phyloP scores from a whole-genome alignment of 1,140 invertebrate genomes.

The Panonychus citri region DNA sequence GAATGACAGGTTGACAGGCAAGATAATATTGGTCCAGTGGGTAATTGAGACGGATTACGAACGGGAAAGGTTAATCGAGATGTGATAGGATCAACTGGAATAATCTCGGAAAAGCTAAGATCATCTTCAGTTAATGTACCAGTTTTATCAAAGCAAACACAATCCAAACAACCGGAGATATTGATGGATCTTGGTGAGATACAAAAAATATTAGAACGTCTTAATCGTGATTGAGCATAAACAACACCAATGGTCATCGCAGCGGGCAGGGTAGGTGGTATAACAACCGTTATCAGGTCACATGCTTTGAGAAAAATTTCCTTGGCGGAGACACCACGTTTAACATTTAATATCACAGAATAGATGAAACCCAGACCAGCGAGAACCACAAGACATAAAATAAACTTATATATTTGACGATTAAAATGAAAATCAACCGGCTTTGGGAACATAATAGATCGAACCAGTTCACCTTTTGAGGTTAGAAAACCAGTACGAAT shows the following conservation, averaged over 20 bases:
- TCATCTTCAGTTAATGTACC: slow-evolving; percentile 86
- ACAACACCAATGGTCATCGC: slow-evolving; percentile 77
- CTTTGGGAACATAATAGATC: slow-evolving; percentile 35
- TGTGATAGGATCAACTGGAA: slow-evolving; percentile 29
- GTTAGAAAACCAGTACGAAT: slow-evolving; percentile 32
- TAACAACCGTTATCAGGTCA: slow-evolving; percentile 81
- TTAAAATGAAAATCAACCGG: slow-evolving; percentile 35
- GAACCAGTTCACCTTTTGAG: slow-evolving; percentile 34
- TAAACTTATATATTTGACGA: slow-evolving; percentile 31
- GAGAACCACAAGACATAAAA: slow-evolving; percentile 22
- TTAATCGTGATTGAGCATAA: slow-evolving; percentile 55
- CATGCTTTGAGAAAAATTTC: slow-evolving; percentile 32
- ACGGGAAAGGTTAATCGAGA: slow-evolving; percentile 1
- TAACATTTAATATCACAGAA: slow-evolving; percentile 16
- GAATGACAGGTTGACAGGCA: slow-evolving; percentile 57
- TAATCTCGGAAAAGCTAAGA: slow-evolving; percentile 65
- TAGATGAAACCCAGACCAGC: slow-evolving; percentile 23
- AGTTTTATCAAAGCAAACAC: slow-evolving; percentile 91
- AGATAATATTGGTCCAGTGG: slow-evolving; percentile 18
- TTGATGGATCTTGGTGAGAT: slow-evolving; percentile 73
- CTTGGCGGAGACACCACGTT: slow-evolving; percentile 14
- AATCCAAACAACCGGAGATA: slow-evolving; percentile 71
- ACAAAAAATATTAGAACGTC: slow-evolving; percentile 58
- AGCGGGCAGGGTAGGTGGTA: slow-evolving; percentile 74
- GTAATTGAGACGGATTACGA: background rate